These are phyloP conservation scores for Drosophila repletoides DNA, from an alignment of 1,140 invertebrate genomes.

Conservation along the genomic window DNA sequence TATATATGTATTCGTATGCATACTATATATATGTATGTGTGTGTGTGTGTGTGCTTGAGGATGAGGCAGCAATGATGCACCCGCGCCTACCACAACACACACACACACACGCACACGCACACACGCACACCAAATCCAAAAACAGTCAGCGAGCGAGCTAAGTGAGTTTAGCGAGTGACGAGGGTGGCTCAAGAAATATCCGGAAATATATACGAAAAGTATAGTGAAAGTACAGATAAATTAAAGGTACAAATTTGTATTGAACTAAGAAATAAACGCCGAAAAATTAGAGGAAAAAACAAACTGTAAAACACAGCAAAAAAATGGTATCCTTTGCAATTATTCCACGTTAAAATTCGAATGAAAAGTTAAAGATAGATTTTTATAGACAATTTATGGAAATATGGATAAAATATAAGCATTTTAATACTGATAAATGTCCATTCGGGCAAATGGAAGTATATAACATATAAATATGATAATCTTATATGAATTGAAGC, in stretches of 20 bases:
- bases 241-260: neutral
- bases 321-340: too few species aligned
- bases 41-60: conserved; percentile 1
- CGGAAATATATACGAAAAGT: neutral
- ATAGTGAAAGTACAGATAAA: neutral
- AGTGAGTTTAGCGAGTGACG: conserved; percentile 34
- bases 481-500: too few species aligned
- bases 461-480: too few species aligned
- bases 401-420: too few species aligned
- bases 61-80: conserved; percentile 55
- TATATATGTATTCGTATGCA: conserved; percentile 7
- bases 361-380: too few species aligned
- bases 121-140: conserved; percentile 19
- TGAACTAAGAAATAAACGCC: too few species aligned
- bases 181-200: conserved; percentile 14
- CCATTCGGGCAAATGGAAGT: too few species aligned
- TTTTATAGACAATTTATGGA: too few species aligned
- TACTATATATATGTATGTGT: conserved; percentile 7
- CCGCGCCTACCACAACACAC: conserved; percentile 69
- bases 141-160: conserved; percentile 33
- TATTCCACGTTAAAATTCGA: too few species aligned
- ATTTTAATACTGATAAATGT: too few species aligned
- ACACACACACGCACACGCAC: too few species aligned
- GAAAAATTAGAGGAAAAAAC: too few species aligned
- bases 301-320: neutral